Conservation (phyloP, 2,113 vertebrate genomes). For the Psittacula cyanocephala region DNA sequence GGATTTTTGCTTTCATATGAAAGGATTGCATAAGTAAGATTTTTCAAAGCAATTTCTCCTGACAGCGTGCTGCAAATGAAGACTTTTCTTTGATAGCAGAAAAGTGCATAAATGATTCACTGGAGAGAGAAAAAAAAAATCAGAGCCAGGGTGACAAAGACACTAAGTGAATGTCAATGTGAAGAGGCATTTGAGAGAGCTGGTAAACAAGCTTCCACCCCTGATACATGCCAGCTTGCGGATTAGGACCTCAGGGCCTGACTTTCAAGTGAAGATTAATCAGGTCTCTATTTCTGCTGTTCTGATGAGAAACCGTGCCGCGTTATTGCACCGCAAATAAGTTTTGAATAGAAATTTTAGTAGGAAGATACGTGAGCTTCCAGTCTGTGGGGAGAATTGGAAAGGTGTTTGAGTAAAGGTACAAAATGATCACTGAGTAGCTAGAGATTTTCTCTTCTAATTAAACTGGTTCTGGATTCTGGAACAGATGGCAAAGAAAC, state of each 20-base stretch:
- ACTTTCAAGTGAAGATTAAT: constrained; percentile 24
- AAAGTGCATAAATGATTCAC: constrained; percentile 49
- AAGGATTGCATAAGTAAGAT: not conserved
- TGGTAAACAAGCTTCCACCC: constrained; percentile 5
- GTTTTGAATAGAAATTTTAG: not conserved
- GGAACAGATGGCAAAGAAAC: constrained; percentile 7
- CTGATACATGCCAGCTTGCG: not conserved
- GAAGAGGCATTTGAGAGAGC: constrained; percentile 5
- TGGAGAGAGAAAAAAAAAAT: not conserved
- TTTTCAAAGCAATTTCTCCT: constrained; percentile 15
- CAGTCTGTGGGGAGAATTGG: not conserved
- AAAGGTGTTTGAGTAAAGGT: not conserved
- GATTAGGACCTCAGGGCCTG: not conserved
- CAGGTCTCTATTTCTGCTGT: not conserved
- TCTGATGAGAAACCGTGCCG: not conserved
- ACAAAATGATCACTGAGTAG: not conserved
- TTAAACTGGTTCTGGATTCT: constrained; percentile 16
- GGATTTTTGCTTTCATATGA: not conserved
- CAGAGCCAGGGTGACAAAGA: not conserved
- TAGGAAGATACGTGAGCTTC: not conserved
- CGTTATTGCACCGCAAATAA: not conserved
- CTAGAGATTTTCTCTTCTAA: not conserved
- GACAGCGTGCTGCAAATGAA: not conserved
- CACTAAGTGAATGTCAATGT: not conserved
- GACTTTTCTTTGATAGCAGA: constrained; percentile 35